Conservation (phyloP, 2,113 vertebrate genomes). For the Aythya baeri region DNA sequence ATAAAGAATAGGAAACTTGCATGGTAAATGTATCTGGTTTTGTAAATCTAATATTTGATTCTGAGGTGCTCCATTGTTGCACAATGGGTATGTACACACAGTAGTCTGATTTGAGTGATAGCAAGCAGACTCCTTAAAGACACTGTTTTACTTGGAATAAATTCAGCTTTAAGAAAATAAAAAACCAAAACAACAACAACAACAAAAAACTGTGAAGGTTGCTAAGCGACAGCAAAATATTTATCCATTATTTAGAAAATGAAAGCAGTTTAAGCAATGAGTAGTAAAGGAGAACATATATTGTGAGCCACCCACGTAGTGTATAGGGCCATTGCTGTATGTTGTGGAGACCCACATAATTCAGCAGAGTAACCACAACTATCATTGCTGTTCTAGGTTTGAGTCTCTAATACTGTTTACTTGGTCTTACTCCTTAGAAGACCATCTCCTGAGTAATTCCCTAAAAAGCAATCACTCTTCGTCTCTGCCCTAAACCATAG, state of each 20-base stretch:
- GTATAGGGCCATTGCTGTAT: neutral
- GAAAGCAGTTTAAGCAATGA: neutral
- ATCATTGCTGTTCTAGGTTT: neutral
- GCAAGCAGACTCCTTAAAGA: conserved; percentile 10
- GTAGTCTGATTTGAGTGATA: neutral
- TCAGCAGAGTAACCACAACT: conserved; percentile 10
- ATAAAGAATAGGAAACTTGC: neutral
- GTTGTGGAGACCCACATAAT: neutral
- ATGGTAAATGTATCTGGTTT: neutral
- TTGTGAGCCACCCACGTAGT: neutral
- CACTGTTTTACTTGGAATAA: conserved; percentile 29
- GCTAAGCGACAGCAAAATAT: conserved; percentile 65
- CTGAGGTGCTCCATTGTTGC: neutral
- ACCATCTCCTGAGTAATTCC: neutral
- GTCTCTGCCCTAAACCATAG: neutral
- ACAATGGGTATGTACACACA: neutral
- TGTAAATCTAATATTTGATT: neutral
- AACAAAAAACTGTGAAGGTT: conserved; percentile 18
- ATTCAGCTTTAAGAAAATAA: conserved; percentile 40
- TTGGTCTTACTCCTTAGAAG: neutral
- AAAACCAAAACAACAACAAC: neutral
- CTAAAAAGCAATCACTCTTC: neutral
- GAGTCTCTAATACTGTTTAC: conserved; percentile 8
- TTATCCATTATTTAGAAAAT: conserved; percentile 23
- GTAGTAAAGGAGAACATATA: conserved; percentile 35